Percentiles rank a stretch among this genome's conserved stretches.
Conservation (phyloP, 2,888 invertebrate species). For the Rhorus exstirpatorius region DNA sequence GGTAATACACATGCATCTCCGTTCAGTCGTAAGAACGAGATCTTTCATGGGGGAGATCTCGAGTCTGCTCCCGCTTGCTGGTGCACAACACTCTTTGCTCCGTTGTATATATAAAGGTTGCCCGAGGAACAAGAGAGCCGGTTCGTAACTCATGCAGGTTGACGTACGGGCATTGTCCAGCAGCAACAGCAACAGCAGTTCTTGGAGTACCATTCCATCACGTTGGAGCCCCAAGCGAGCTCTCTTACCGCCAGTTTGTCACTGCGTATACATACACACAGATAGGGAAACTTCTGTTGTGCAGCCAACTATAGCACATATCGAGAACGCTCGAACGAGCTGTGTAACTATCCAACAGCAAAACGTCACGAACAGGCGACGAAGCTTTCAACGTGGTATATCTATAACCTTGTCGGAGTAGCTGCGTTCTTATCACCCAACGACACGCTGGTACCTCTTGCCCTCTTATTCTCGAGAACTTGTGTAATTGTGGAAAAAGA, state of each 20-base stretch:
- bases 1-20: slow-evolving; percentile 55
- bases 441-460: slow-evolving; percentile 15
- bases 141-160: slow-evolving; percentile 80
- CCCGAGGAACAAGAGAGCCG: slow-evolving; percentile 67
- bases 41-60: slow-evolving; percentile 39
- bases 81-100: slow-evolving; percentile 35
- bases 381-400: slow-evolving; percentile 18
- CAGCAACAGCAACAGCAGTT: slow-evolving; percentile 72
- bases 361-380: slow-evolving; percentile 35
- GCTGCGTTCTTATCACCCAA: slow-evolving; percentile 18
- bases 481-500: background rate
- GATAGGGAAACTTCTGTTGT: slow-evolving; percentile 42
- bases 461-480: background rate
- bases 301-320: slow-evolving; percentile 56
- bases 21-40: slow-evolving; percentile 42
- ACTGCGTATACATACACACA: background rate
- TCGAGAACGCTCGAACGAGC: slow-evolving; percentile 45
- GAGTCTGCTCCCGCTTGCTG: slow-evolving; percentile 41
- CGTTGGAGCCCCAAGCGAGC: slow-evolving; percentile 21
- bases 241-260: slow-evolving; percentile 59
- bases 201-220: slow-evolving; percentile 69
- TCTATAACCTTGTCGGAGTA: slow-evolving; percentile 14
- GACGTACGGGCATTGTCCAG: slow-evolving; percentile 81
- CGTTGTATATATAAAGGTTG: slow-evolving; percentile 33
- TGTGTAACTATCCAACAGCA: slow-evolving; percentile 44